phyloP scores from a whole-genome alignment of 2,113 vertebrate species.

The Gymnarchus niloticus region DNA sequence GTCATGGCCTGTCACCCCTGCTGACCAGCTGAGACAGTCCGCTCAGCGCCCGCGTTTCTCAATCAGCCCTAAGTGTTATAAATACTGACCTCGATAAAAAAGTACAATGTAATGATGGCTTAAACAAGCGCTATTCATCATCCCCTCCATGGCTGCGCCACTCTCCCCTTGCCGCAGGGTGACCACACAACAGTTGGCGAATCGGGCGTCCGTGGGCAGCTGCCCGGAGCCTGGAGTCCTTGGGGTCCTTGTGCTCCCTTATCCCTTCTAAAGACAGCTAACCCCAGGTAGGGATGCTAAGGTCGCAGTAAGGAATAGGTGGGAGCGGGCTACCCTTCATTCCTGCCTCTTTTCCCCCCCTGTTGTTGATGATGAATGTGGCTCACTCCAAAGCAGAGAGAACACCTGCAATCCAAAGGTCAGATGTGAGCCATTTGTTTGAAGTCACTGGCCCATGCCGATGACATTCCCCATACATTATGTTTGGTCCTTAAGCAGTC shows the following conservation, averaged over 20 bases:
- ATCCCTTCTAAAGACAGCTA: not conserved
- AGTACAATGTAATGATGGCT: slow-evolving; percentile 78
- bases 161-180: slow-evolving; percentile 48
- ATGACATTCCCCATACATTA: slow-evolving; percentile 47
- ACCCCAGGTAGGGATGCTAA: not conserved
- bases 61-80: slow-evolving; percentile 77
- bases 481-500: not conserved
- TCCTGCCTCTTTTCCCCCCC: slow-evolving; percentile 38
- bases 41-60: slow-evolving; percentile 61
- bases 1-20: slow-evolving; percentile 78
- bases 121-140: slow-evolving; percentile 88
- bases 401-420: slow-evolving; percentile 63
- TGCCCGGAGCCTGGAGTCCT: slow-evolving; percentile 13
- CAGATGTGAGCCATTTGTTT: slow-evolving; percentile 59
- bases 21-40: slow-evolving; percentile 70
- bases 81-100: slow-evolving; percentile 80
- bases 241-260: not conserved
- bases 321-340: not conserved
- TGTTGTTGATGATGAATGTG: slow-evolving; percentile 49
- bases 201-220: slow-evolving; percentile 38
- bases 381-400: slow-evolving; percentile 52
- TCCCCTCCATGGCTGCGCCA: slow-evolving; percentile 55
- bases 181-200: slow-evolving; percentile 58
- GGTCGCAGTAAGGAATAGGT: not conserved
- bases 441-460: slow-evolving; percentile 59